Percentiles rank a stretch among this genome's conserved stretches.
phyloP scores from a whole-genome alignment of 2,888 invertebrate genomes.

The Ochlodes sylvanus region DNA sequence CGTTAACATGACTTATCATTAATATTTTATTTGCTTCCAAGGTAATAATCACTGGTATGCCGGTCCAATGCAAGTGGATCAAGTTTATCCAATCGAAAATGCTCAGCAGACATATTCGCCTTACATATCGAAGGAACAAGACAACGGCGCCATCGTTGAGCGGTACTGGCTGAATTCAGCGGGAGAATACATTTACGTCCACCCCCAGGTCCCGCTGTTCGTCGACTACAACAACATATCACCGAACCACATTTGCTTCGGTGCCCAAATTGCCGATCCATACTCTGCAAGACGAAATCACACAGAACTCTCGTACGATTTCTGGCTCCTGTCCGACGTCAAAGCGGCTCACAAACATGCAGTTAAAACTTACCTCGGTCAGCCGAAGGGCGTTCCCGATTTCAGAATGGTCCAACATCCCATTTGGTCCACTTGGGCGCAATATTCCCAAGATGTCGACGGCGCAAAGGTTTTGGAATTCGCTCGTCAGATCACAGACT shows the following conservation, averaged over 20 bases:
- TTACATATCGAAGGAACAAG: constrained; percentile 80
- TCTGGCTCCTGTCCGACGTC: constrained; percentile 85
- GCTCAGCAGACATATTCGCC: constrained; percentile 79
- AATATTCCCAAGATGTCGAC: constrained; percentile 87
- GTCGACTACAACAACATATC: constrained; percentile 87
- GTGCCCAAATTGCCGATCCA: constrained; percentile 82
- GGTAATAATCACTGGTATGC: constrained; percentile 87
- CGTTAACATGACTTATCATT: neutral
- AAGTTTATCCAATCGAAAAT: constrained; percentile 86
- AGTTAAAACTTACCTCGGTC: constrained; percentile 85
- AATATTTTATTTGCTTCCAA: constrained; percentile 44
- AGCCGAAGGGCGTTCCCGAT: constrained; percentile 87
- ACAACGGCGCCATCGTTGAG: constrained; percentile 86
- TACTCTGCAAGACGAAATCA: constrained; percentile 73
- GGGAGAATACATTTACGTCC: constrained; percentile 88
- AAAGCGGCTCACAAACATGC: constrained; percentile 87
- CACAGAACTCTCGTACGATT: constrained; percentile 82
- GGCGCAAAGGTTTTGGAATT: constrained; percentile 86
- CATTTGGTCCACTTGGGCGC: constrained; percentile 96
- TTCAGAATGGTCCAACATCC: constrained; percentile 90
- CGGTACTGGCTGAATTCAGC: constrained; percentile 90
- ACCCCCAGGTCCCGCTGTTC: constrained; percentile 87
- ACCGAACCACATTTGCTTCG: constrained; percentile 83
- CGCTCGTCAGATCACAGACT: constrained; percentile 86
- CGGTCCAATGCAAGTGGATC: constrained; percentile 86